These are phyloP conservation scores for Helobdella robusta DNA, from an alignment of 2,888 invertebrate genomes.

Conservation along the genomic window DNA sequence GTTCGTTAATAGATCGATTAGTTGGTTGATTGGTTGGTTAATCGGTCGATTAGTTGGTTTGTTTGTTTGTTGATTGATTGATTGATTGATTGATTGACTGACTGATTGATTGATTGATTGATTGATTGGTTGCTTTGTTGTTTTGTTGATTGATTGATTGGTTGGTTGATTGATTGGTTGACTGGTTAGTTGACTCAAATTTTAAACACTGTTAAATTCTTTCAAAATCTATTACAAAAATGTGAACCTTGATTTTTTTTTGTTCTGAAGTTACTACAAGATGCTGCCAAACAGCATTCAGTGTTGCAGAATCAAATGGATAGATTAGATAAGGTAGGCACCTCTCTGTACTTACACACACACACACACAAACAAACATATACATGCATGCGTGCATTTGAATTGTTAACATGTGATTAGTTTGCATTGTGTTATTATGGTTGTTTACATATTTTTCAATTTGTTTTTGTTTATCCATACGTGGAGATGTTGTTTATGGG, in stretches of 20 bases:
- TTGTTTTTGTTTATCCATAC: too few species aligned
- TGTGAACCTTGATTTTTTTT: background rate
- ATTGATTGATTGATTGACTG: background rate
- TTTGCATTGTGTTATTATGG: too few species aligned
- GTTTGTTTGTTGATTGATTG: background rate
- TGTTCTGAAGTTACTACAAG: slow-evolving; percentile 43
- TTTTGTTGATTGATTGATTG: background rate
- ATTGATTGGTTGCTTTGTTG: background rate
- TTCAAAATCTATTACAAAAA: too few species aligned
- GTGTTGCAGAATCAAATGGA: slow-evolving; percentile 29
- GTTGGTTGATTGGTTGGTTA: background rate
- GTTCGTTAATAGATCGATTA: background rate
- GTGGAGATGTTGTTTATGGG: too few species aligned
- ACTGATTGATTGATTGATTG: background rate
- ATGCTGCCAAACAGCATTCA: slow-evolving; percentile 40
- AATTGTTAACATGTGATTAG: background rate
- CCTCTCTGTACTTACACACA: background rate
- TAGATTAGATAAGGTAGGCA: slow-evolving; percentile 32
- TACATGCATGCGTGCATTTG: background rate
- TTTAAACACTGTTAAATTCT: too few species aligned
- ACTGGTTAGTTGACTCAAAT: background rate
- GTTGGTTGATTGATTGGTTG: background rate
- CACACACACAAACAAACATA: too few species aligned
- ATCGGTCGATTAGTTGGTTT: background rate
- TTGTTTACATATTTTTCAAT: too few species aligned